Base-by-base conservation (phyloP, 2,113 vertebrate genomes). In the Notechis scutatus region DNA sequence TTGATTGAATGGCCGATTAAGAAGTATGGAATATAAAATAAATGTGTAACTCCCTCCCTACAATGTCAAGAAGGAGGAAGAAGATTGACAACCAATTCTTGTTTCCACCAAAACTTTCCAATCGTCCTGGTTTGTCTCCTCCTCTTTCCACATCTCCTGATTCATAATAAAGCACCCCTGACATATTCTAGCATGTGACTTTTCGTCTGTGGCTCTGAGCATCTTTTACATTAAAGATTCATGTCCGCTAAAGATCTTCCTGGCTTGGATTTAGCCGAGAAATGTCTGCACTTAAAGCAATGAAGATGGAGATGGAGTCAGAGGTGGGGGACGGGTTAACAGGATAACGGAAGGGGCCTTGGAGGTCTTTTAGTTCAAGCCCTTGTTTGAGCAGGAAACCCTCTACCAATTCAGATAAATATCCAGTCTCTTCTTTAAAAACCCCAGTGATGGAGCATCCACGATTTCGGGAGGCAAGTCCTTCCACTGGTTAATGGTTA, bases 241-340 rank as follows among this genome's bases (percentile, higher is more conserved):
- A 92, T 93, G 91, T 61, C 74, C 42, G 8, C 69, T 0, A 3
- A 74, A 87, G 86, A 39, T 87, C 59, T 59, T 55, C 91, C 87
- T 90, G 85, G 0, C 91, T 88, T 91, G 23, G 85, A 20, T 85
- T n/a, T 54, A 45, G 0, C 12, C 12, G 90, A 95, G 87, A 89
- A 86, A 45, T 14, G 91, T 3, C 93, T 91, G 21, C 1, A 15
- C 3, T 85, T 64, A 21, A 69, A 90, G 92, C 0, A 50, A 24
- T 89, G 92, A 87, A 92, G 91, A 55, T 81, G n/a, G 64, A n/a
- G 61, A n/a, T 69, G 64, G n/a, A 34, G 69, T 20, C 69, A 74
- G 69, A 85, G 59, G 87, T 91, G 90, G 89, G 34, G n/a, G 39
- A 94, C 5, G 50, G 24, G 0, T 74, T 92, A 0, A 0, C 24